A percentile compares a stretch with the other conserved stretches of the same genome.
Evolutionary conservation across 2,113 vertebrate genomes (phyloP).

Genomic region (Butastur rufipennis): DNA sequence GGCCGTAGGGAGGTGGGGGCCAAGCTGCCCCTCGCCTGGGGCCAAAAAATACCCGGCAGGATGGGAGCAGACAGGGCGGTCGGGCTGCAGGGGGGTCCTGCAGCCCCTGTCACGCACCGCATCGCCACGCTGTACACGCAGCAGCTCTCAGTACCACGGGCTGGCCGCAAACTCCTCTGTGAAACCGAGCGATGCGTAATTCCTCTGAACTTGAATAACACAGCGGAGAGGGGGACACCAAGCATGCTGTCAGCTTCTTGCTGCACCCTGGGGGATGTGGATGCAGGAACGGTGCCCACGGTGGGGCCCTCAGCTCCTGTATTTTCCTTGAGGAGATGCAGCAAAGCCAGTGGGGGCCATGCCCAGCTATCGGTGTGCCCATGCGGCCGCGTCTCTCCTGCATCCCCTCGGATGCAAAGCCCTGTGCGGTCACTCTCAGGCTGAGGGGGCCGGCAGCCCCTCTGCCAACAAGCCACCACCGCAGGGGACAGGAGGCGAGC

Average conservation of each 20-base stretch:
- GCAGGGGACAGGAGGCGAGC: not conserved
- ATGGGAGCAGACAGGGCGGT: not conserved
- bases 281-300: not conserved
- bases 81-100: not conserved
- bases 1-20: fast-evolving
- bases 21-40: not conserved
- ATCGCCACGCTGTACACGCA: fast-evolving
- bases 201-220: not conserved
- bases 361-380: fast-evolving
- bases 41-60: not conserved
- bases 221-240: not conserved
- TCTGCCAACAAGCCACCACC: not conserved
- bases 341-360: not conserved
- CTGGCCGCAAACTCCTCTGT: not conserved
- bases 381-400: fast-evolving
- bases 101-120: not conserved
- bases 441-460: not conserved
- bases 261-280: not conserved
- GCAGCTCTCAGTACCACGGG: not conserved
- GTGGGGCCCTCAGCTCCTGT: not conserved
- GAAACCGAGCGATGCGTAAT: not conserved
- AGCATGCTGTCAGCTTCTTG: not conserved
- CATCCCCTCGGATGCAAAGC: not conserved
- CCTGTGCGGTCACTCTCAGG: not conserved
- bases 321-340: not conserved